Evolutionary conservation across 2,113 vertebrate species (phyloP).

Genomic region (Hemichromis elongatus): DNA sequence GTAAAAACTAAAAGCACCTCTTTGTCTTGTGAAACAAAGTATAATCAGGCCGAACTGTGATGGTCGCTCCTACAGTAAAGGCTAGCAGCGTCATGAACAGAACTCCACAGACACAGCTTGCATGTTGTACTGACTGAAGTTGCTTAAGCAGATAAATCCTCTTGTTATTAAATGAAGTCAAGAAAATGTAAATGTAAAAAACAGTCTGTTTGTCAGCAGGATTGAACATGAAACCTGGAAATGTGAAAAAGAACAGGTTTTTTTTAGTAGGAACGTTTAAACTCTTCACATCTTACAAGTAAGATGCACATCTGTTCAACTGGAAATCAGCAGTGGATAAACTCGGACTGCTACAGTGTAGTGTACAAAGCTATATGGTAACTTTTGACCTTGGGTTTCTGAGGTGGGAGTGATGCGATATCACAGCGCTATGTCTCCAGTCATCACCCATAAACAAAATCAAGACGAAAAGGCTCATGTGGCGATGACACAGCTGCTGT

Average conservation of each 20-base stretch:
- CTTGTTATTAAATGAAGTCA: background rate
- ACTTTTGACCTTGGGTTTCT: background rate
- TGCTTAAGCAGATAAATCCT: background rate
- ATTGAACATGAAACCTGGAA: background rate
- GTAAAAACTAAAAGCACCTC: background rate
- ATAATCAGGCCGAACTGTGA: background rate
- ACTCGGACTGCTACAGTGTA: background rate
- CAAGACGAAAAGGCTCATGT: background rate
- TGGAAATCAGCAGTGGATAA: background rate
- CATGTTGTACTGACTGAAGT: background rate
- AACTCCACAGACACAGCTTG: too few relatives aligned
- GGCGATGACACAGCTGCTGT: background rate
- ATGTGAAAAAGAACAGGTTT: too few relatives aligned
- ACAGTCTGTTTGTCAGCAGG: background rate
- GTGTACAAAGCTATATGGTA: too few relatives aligned
- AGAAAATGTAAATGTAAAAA: background rate
- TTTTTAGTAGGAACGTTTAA: too few relatives aligned
- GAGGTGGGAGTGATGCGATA: background rate
- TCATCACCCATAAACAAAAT: background rate
- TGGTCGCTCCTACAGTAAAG: background rate
- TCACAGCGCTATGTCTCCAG: background rate
- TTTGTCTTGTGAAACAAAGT: background rate
- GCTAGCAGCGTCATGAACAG: background rate
- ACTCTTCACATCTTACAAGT: background rate
- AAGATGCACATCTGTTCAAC: background rate